Evolutionary conservation across 2,113 vertebrate genomes (phyloP), one percentile per base, ranked within the genome.

Genomic region (Tyrannus savana): DNA sequence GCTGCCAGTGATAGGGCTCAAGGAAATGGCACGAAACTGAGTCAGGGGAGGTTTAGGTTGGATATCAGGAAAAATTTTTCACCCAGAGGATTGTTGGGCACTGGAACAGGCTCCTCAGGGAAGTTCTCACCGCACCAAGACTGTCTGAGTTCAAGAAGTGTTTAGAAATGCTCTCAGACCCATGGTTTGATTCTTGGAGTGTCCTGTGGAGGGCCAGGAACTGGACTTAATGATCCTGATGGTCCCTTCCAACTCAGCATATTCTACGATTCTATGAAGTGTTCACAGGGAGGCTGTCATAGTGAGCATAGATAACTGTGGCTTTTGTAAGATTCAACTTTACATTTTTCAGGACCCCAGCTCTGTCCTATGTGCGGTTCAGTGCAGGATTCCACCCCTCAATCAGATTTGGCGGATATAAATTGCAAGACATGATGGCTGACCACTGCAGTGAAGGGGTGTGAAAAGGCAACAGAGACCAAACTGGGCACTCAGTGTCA

Each of bases 211-310:
- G 1, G 27, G 23, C 39, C 60, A 82, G 37, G 46, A 75, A 28
- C 0, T 19, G 53, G 23, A 52, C 19, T 60, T 2, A 0, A 11
- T 33, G 52, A 33, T 4, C 6, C 23, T 14, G 23, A 30, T 39
- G 46, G 37, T 9, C 46, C 28, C 39, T 67, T 74, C 62, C 33
- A 75, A 60, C 12, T 46, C n/a, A 60, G 53, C 28, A 25, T 30
- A 14, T 44, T 46, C 37, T 75, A 30, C 59, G 33, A 21, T 44
- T 74, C 33, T 19, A 2, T 39, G 23, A 44, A 41, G 25, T 18
- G 42, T n/a, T 67, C 44, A 31, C 35, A 72, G 67, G 59, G 67
- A 46, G 19, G 30, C 52, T 79, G 56, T 25, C 56, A 35, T 44
- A 35, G 28, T 10, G 35, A 9, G 14, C 12, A 56, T 3, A 37